Conservation (phyloP, 2,888 invertebrate species). For the Taphrorychus bicolor region DNA sequence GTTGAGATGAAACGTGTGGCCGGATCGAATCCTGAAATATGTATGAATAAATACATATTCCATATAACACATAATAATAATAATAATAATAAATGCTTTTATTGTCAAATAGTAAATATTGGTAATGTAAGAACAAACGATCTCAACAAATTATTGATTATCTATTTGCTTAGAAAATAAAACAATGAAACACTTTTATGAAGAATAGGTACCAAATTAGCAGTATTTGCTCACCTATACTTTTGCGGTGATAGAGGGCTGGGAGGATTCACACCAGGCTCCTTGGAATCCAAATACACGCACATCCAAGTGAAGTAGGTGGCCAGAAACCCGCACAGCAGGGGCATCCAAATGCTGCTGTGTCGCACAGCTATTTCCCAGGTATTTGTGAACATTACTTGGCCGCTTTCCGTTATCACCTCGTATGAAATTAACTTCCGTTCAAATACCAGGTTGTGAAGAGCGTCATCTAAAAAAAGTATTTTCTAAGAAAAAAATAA, state of each 20-base stretch:
- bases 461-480: conserved; percentile 41
- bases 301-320: conserved; percentile 66
- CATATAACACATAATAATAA: no score
- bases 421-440: conserved; percentile 52
- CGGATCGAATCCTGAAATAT: conserved; percentile 55
- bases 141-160: neutral
- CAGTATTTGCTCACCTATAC: conserved; percentile 28
- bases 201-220: neutral
- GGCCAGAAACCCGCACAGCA: conserved; percentile 61
- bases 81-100: conserved; percentile 5
- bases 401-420: conserved; percentile 53
- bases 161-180: no score
- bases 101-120: no score
- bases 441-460: conserved; percentile 50
- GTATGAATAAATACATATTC: no score
- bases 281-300: conserved; percentile 68
- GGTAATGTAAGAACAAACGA: no score
- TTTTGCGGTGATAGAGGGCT: conserved; percentile 64
- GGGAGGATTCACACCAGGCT: conserved; percentile 67
- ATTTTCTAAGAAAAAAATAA: neutral
- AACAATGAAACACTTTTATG: neutral
- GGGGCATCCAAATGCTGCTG: conserved; percentile 56
- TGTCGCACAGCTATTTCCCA: conserved; percentile 54
- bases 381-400: conserved; percentile 53
- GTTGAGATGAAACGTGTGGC: conserved; percentile 60